phyloP scores from a whole-genome alignment of 1,140 invertebrate genomes.

The Nephila pilipes region DNA sequence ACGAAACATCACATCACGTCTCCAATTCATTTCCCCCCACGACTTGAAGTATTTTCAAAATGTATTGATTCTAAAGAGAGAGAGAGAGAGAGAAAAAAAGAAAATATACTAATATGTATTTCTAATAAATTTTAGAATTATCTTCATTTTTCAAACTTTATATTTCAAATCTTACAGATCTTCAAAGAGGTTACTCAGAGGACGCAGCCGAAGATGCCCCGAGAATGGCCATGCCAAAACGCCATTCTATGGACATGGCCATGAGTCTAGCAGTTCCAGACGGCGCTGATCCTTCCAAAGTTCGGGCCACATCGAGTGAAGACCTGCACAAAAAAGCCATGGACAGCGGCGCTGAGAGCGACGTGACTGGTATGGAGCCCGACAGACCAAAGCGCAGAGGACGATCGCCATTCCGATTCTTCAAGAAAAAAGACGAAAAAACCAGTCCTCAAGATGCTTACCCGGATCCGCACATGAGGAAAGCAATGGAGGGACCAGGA shows the following conservation, averaged over 20 bases:
- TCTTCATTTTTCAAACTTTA: constrained; percentile 10
- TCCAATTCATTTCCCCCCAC: too few species aligned
- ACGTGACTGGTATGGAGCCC: constrained; percentile 83
- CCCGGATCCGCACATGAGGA: not conserved
- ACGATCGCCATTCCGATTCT: constrained; percentile 94
- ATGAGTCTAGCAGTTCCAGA: constrained; percentile 68
- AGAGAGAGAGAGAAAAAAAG: too few species aligned
- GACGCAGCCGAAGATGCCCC: constrained; percentile 86
- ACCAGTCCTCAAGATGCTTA: constrained; percentile 1
- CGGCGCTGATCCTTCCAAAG: constrained; percentile 81
- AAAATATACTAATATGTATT: too few species aligned
- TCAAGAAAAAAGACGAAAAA: constrained; percentile 85
- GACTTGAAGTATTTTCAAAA: too few species aligned
- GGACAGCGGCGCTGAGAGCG: constrained; percentile 81
- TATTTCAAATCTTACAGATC: constrained; percentile 82
- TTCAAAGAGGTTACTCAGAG: constrained; percentile 91
- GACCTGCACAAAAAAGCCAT: constrained; percentile 79
- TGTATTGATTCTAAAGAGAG: too few species aligned
- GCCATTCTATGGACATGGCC: constrained; percentile 80
- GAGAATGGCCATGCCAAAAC: constrained; percentile 86
- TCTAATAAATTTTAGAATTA: too few species aligned
- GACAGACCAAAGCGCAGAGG: constrained; percentile 89
- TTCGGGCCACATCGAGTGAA: constrained; percentile 89
- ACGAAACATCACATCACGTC: too few species aligned
- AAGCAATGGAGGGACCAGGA: constrained; percentile 48